Base-by-base conservation (phyloP, 2,888 invertebrate species). In the Carterocephalus palaemon region DNA sequence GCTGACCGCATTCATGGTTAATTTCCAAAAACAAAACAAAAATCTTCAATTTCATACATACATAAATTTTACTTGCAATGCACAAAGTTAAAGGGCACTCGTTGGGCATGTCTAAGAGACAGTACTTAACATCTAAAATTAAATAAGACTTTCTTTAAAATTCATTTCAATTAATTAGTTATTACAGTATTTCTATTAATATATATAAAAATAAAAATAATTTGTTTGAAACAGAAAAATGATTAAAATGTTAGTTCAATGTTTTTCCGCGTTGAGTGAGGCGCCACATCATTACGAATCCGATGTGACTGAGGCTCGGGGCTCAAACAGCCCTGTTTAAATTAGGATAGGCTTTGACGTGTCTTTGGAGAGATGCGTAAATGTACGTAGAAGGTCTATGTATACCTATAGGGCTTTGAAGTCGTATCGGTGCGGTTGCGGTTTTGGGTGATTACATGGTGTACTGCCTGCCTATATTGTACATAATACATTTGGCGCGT, bases 271-370 rank as follows among this genome's bases (percentile, higher is more conserved):
- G 22, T 1, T 9, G n/a, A 49, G 7, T 49, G 8, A 5, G n/a
- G 1, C 39, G 45, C 12, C 10, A 9, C 36, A 55, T 60, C 36
- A 55, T 60, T 61, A 57, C 59, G 62, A 62, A 64, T 61, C 66
- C 47, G 47, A 48, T 48, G 48, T 49, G 46, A 47, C 50, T 64
- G 66, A 43, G 22, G 77, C 73, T 68, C 51, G 55, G 72, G 72
- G 76, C 77, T 69, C 73, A 75, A 75, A 74, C 77, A 78, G 73
- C 67, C 76, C 81, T 79, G 79, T 79, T 79, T 82, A 80, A 83
- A 81, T 82, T 82, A 78, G 79, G 74, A 78, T 76, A 80, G 81
- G 79, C 80, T 81, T 74, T 76, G 81, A 79, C 79, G 67, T 78
- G 77, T 74, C 80, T 77, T 73, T 64, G 64, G 72, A 71, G 70